These are phyloP conservation scores for Conger conger DNA, from an alignment of 2,113 vertebrate species.

Conservation along the genomic window DNA sequence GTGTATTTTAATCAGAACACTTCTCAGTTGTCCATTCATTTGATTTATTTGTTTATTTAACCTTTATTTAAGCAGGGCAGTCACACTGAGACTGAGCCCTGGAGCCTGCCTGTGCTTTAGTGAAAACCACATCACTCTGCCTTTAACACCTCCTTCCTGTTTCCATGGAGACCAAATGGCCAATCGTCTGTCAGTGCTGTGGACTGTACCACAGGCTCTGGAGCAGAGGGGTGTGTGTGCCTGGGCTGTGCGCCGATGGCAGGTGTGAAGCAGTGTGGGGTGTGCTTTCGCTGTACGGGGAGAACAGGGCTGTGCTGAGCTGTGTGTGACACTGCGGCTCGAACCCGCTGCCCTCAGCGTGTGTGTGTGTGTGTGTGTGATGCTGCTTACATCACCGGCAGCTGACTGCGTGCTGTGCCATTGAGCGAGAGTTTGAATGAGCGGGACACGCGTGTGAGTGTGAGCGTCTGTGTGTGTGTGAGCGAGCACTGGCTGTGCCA, in stretches of 20 bases:
- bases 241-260: slow-evolving; percentile 3
- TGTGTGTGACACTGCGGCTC: not conserved
- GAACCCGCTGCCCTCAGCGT: slow-evolving; percentile 32
- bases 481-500: not conserved
- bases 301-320: not conserved
- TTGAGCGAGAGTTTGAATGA: slow-evolving; percentile 42
- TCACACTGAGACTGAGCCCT: not conserved
- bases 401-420: slow-evolving; percentile 9
- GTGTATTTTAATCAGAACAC: too few species aligned
- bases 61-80: too few species aligned
- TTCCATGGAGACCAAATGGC: slow-evolving; percentile 75
- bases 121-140: slow-evolving; percentile 55
- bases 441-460: slow-evolving; percentile 9
- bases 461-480: slow-evolving; percentile 8
- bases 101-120: slow-evolving; percentile 27
- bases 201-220: slow-evolving; percentile 64
- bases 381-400: slow-evolving; percentile 67
- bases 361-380: slow-evolving; percentile 61
- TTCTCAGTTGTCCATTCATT: too few species aligned
- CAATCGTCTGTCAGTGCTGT: slow-evolving; percentile 60
- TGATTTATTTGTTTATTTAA: too few species aligned
- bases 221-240: slow-evolving; percentile 54
- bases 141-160: slow-evolving; percentile 75
- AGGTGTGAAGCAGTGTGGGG: slow-evolving; percentile 9
- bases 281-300: not conserved